Evolutionary conservation across 92 coral and sea anemone genomes (phyloP).

Genomic region (Heliopora coerulea): DNA sequence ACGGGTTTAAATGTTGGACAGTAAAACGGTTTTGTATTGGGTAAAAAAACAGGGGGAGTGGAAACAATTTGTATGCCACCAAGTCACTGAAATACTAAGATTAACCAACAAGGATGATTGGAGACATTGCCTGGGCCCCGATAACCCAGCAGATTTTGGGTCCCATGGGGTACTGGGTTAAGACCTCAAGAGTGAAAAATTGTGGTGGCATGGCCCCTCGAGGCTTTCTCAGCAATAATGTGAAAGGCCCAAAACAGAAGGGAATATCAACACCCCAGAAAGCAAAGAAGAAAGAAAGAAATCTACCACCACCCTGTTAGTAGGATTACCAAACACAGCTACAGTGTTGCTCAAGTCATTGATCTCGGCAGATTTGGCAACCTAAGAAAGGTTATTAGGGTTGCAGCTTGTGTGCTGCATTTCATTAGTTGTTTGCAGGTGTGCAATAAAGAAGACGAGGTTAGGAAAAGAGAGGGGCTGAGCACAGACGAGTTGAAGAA

Average conservation of each 20-base stretch:
- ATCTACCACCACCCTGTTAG: background rate
- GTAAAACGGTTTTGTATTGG: slow-evolving; percentile 41
- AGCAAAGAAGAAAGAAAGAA: slow-evolving; percentile 20
- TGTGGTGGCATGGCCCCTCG: too few species aligned
- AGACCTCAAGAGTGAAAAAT: too few species aligned
- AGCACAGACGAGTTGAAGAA: too few species aligned
- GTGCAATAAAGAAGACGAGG: too few species aligned
- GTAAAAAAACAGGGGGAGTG: slow-evolving; percentile 14
- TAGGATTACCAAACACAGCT: too few species aligned
- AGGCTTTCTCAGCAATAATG: background rate
- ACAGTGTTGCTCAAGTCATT: slow-evolving; percentile 2
- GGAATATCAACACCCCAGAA: slow-evolving; percentile 23
- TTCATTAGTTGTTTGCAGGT: background rate
- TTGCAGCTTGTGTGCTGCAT: slow-evolving; percentile 31
- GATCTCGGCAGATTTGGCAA: slow-evolving; percentile 26
- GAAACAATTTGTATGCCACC: slow-evolving; percentile 37
- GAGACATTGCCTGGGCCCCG: slow-evolving; percentile 35
- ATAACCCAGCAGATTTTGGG: slow-evolving; percentile 3
- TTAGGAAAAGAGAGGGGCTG: too few species aligned
- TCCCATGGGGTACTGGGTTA: too few species aligned
- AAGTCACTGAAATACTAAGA: slow-evolving; percentile 13
- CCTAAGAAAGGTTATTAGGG: slow-evolving; percentile 17
- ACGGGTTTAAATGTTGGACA: slow-evolving; percentile 22
- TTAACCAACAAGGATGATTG: slow-evolving; percentile 23
- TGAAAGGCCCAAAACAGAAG: slow-evolving; percentile 27